phyloP scores from a whole-genome alignment of 2,888 invertebrate genomes.

The Eustalomyia histrio region DNA sequence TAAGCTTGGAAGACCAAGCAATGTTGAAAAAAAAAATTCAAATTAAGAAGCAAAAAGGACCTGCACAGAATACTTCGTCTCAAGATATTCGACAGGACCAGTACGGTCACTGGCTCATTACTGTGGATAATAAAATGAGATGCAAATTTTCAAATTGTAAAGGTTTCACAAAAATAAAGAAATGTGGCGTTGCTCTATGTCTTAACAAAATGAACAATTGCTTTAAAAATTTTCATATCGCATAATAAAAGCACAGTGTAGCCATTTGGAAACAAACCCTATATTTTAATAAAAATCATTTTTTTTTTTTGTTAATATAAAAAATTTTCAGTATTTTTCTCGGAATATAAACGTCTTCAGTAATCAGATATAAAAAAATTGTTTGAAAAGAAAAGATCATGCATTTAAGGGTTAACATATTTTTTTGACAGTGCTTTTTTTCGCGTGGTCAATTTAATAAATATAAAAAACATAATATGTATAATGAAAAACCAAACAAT shows the following conservation, averaged over 20 bases:
- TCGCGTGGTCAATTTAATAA: too few species aligned
- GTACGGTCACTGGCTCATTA: too few species aligned
- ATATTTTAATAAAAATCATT: not conserved
- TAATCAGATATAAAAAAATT: too few species aligned
- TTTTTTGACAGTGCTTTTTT: too few species aligned
- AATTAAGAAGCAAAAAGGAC: constrained; percentile 10
- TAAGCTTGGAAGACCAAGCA: constrained; percentile 10
- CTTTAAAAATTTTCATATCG: constrained; percentile 10
- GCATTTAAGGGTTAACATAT: too few species aligned
- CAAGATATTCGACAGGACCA: constrained; percentile 16
- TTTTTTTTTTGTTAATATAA: too few species aligned
- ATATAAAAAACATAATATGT: too few species aligned
- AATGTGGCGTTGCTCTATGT: constrained; percentile 12
- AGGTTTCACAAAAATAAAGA: constrained; percentile 1
- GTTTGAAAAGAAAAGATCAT: too few species aligned
- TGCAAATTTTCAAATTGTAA: constrained; percentile 20
- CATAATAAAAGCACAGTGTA: not conserved
- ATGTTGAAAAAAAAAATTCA: constrained; percentile 5
- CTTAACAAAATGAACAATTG: constrained; percentile 12
- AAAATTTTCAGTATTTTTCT: not conserved
- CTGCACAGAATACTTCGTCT: constrained; percentile 11
- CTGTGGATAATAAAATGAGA: constrained; percentile 2
- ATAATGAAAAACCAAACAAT: not conserved
- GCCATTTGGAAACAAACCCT: constrained; percentile 8
- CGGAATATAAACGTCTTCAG: too few species aligned